Evolutionary conservation across 2,113 vertebrate genomes (phyloP).

Genomic region (Malurus alboscapulatus): DNA sequence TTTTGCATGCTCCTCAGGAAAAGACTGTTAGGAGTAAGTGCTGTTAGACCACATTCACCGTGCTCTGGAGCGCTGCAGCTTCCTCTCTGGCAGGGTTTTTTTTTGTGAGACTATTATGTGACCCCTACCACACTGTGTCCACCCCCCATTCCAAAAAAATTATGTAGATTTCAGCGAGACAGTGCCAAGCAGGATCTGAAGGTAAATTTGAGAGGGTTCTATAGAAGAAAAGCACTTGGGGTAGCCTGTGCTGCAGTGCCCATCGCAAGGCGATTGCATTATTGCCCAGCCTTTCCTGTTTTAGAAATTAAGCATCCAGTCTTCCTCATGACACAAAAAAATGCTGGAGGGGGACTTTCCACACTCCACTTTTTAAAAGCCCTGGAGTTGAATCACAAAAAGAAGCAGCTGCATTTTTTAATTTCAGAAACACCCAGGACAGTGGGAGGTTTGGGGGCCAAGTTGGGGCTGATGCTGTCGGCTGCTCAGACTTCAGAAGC

Average conservation of each 20-base stretch:
- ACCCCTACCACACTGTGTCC: neutral
- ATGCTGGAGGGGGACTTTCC: neutral
- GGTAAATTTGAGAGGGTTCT: neutral
- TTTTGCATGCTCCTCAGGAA: slow-evolving; percentile 29
- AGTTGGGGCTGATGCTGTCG: neutral
- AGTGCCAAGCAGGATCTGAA: neutral
- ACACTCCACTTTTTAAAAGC: neutral
- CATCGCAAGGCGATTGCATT: neutral
- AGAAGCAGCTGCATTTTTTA: neutral
- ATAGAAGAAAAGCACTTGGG: neutral
- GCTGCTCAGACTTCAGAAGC: neutral
- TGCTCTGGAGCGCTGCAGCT: neutral
- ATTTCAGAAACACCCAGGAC: neutral
- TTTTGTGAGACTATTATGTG: neutral
- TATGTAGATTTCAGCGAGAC: neutral
- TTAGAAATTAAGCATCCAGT: neutral
- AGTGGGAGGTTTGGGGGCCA: neutral
- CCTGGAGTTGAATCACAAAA: neutral
- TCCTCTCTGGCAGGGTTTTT: neutral
- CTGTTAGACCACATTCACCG: neutral
- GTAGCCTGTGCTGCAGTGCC: neutral
- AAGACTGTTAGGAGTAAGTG: slow-evolving; percentile 16
- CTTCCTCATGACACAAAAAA: neutral
- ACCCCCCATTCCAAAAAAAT: neutral
- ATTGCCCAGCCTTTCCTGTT: neutral